Conservation (phyloP, 2,113 vertebrate genomes). For the Morone chrysops region DNA sequence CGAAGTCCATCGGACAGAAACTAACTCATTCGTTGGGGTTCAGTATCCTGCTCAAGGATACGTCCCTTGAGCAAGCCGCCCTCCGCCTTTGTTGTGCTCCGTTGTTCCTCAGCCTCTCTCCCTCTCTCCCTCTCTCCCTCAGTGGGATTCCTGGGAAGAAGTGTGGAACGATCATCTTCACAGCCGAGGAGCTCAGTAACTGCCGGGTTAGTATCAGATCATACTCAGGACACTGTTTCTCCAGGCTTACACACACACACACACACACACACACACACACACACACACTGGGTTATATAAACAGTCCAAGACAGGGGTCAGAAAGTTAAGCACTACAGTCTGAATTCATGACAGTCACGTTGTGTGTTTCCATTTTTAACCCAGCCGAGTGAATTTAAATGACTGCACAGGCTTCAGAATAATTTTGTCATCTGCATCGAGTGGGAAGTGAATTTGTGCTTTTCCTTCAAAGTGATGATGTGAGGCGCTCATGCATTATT, state of each 20-base stretch:
- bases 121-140: conserved; percentile 14
- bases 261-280: conserved; percentile 4
- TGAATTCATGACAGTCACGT: conserved; percentile 5
- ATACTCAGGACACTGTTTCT: background rate
- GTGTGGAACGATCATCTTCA: conserved; percentile 72
- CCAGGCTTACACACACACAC: conserved; percentile 5
- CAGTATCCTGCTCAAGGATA: too few relatives aligned
- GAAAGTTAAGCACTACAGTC: conserved; percentile 2
- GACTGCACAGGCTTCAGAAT: conserved; percentile 11
- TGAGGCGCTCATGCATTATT: conserved; percentile 39
- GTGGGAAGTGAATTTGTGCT: conserved; percentile 25
- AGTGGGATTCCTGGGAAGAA: conserved; percentile 77
- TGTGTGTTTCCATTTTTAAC: conserved; percentile 30
- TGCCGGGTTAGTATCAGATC: conserved; percentile 67
- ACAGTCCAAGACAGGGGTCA: background rate
- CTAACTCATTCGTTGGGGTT: too few relatives aligned
- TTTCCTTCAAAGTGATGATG: conserved; percentile 33
- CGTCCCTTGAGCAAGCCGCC: too few relatives aligned
- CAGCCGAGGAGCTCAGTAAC: conserved; percentile 76
- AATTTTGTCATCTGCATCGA: conserved; percentile 11
- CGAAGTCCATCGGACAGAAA: too few relatives aligned
- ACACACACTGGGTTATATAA: background rate
- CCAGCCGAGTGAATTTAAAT: conserved; percentile 24
- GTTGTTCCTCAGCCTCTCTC: background rate
- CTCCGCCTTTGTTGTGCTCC: background rate